Evolutionary conservation across 2,113 vertebrate genomes (phyloP), one percentile per base, ranked within the genome.

Genomic region (Aldabrachelys gigantea): DNA sequence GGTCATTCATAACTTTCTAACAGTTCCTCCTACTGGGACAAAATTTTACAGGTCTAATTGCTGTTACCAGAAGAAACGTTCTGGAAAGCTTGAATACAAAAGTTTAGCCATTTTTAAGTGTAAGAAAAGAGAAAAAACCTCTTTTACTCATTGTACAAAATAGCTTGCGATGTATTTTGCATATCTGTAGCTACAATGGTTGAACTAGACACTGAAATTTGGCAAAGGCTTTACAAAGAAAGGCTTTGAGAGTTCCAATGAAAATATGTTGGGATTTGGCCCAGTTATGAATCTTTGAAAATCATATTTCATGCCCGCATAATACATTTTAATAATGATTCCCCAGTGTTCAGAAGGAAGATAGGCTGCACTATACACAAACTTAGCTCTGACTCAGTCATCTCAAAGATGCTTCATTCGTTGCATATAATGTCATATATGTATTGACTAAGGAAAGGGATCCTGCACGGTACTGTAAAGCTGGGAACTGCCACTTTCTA

Each of bases 51-150:
- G 14, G 35, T n/a, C 16, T 69, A 69, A 69, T 69, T 69, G 31
- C 35, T 69, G 62, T n/a, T 35, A 69, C 3, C 69, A 56, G 72
- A 1, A 3, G 84, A 91, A 11, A 10, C 75, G 6, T 90, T 88
- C 50, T 80, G 12, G 41, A 92, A 87, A 3, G 17, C 0, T 0
- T 3, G 75, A 0, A 6, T 62, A 72, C 27, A 56, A 10, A 1
- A 3, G 8, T 84, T 90, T 87, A 84, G 16, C 12, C 5, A 4
- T 27, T 2, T 65, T 75, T 91, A 12, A 8, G 82, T 35, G 75
- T 2, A 89, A 82, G 7, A 2, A 88, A 59, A 56, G 25, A 59
- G 5, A 59, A 94, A 85, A 95, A 84, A 22, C 5, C 0, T 13
- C 3, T 85, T 57, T 54, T 31, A 13, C 21, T 92, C 17, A 7